Conservation (phyloP, 2,888 invertebrate species). For the Epirrhoe alternata region DNA sequence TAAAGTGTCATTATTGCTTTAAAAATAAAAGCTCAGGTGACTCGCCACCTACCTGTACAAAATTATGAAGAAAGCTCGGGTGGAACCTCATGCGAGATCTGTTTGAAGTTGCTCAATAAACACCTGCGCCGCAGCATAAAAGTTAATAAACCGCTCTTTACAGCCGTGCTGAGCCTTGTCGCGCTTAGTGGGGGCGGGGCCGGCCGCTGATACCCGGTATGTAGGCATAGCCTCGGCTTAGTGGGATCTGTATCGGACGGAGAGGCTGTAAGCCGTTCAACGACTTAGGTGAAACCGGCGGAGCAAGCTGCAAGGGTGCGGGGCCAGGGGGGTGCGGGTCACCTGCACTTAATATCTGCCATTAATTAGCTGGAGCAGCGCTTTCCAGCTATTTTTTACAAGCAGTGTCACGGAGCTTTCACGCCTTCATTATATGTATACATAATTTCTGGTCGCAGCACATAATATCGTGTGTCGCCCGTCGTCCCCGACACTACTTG, state of each 20-base stretch:
- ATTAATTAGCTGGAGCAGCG: neutral
- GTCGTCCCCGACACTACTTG: too few species aligned
- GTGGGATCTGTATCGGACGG: neutral
- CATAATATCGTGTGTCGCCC: too few species aligned
- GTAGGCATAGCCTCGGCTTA: neutral
- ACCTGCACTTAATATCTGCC: neutral
- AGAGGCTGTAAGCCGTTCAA: neutral
- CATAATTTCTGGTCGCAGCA: too few species aligned
- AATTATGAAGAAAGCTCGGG: neutral
- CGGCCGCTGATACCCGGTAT: neutral
- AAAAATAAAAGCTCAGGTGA: neutral
- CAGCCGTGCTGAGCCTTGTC: too few species aligned
- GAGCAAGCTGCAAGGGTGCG: too few species aligned
- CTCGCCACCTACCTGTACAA: neutral
- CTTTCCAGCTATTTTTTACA: neutral
- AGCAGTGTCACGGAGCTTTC: neutral
- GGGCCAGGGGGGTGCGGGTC: neutral
- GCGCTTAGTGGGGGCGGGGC: neutral
- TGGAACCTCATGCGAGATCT: neutral
- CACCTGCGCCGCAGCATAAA: neutral
- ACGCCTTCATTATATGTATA: neutral
- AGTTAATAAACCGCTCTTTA: neutral
- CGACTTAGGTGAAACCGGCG: neutral
- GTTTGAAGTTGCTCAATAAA: neutral
- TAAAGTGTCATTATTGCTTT: too few species aligned